These are phyloP conservation scores for Eclectus roratus DNA, from an alignment of 2,113 vertebrate species.

Conservation along the genomic window DNA sequence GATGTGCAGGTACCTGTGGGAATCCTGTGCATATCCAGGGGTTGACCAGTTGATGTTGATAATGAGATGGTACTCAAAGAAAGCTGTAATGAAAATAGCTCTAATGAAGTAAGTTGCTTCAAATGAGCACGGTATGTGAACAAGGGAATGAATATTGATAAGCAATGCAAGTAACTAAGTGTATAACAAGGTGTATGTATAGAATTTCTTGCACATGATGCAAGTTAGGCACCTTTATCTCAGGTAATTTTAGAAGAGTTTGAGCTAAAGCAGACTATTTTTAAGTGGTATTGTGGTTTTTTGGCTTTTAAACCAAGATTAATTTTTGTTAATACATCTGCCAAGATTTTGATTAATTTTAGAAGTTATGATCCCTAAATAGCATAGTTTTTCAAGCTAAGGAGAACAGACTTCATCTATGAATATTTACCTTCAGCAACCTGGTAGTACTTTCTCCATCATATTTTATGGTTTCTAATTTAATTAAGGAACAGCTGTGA, in stretches of 20 bases:
- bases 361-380: neutral
- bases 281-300: neutral
- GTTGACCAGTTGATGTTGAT: neutral
- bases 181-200: neutral
- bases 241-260: neutral
- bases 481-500: conserved; percentile 27
- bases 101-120: neutral
- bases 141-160: neutral
- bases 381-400: neutral
- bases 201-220: neutral
- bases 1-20: neutral
- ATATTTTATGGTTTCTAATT: neutral
- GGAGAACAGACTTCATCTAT: neutral
- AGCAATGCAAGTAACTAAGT: neutral
- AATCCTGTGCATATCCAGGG: neutral
- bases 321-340: neutral
- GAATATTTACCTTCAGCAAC: conserved; percentile 18
- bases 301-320: neutral
- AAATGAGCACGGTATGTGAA: neutral
- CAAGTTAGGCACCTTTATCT: neutral
- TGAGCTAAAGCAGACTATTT: neutral
- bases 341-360: neutral
- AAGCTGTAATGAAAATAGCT: neutral
- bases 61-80: neutral
- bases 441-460: neutral